A percentile compares a stretch with the other conserved stretches of the same genome.
phyloP scores from a whole-genome alignment of 2,797 vertebrate species.

The Pachyuromys duprasi region DNA sequence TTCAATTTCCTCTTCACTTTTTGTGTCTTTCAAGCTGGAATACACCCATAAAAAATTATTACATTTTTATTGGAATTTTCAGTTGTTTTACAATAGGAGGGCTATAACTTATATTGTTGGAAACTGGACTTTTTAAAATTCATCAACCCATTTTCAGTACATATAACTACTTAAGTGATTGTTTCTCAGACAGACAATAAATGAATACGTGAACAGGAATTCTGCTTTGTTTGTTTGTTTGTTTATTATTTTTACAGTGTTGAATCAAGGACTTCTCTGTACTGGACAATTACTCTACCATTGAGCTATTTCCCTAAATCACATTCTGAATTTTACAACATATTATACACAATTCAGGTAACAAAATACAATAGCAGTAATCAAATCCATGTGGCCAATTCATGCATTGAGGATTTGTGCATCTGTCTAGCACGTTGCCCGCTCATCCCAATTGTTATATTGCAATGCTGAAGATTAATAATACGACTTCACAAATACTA shows the following conservation, averaged over 20 bases:
- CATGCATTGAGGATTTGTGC: background rate
- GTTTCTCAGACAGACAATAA: background rate
- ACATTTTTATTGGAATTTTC: slow-evolving; percentile 2
- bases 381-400: too few species aligned
- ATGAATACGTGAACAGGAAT: background rate
- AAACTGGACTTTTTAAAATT: slow-evolving; percentile 23
- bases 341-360: background rate
- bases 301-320: background rate
- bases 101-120: background rate
- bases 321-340: background rate
- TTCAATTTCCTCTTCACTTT: background rate
- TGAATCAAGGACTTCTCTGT: background rate
- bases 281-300: background rate
- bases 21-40: slow-evolving; percentile 34
- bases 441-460: background rate
- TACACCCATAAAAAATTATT: background rate
- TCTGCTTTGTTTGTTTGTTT: background rate
- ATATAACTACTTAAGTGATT: background rate
- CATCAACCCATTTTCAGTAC: background rate
- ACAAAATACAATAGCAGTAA: background rate
- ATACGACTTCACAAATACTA: background rate
- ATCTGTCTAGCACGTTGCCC: background rate
- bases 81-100: background rate
- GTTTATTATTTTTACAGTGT: background rate
- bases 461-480: background rate